Evolutionary conservation across 2,888 invertebrate species (phyloP), one percentile per base, ranked within the genome.

Genomic region (Hesperia comma): DNA sequence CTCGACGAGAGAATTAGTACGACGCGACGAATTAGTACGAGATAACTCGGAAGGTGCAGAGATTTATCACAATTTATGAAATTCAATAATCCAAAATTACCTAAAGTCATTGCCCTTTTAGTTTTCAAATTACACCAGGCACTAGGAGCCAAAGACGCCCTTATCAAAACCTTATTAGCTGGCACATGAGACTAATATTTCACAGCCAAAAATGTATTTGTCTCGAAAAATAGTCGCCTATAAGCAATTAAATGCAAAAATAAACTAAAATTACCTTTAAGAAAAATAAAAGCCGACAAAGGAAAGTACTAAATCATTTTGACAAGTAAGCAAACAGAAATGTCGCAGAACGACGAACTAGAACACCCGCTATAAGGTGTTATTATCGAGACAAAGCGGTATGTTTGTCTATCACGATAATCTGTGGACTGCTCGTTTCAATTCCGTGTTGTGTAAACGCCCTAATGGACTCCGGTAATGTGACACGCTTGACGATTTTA

Each of bases 401-500:
- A 83, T 83, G 86, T 89, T 91, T 89, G 90, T 87, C 88, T 92
- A 90, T 92, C 90, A 91, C 84, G 89, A 90, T 92, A 92, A 91
- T 90, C 92, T 91, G 90, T 87, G 87, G 90, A 84, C 87, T 85
- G 87, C 87, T 87, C 87, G 90, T 91, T 92, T 91, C 92, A 90
- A 92, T 92, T 91, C 87, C 86, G 87, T 87, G 89, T 92, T 91
- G 88, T 92, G 88, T 92, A 92, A 92, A 92, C 87, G 89, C 88
- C 90, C 89, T 92, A 92, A 92, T 92, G 92, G 90, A 83, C 79
- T 77, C 84, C 83, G 85, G 92, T 92, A 92, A 92, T 91, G 92
- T 90, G 92, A 92, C 90, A 92, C 92, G 92, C 92, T 92, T 92
- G 92, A 92, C 92, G 92, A 92, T 92, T 92, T 88, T 90, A 90